A percentile compares a stretch with the other conserved stretches of the same genome.
phyloP scores from a whole-genome alignment of 2,888 invertebrate genomes.

The Idaea aversata region DNA sequence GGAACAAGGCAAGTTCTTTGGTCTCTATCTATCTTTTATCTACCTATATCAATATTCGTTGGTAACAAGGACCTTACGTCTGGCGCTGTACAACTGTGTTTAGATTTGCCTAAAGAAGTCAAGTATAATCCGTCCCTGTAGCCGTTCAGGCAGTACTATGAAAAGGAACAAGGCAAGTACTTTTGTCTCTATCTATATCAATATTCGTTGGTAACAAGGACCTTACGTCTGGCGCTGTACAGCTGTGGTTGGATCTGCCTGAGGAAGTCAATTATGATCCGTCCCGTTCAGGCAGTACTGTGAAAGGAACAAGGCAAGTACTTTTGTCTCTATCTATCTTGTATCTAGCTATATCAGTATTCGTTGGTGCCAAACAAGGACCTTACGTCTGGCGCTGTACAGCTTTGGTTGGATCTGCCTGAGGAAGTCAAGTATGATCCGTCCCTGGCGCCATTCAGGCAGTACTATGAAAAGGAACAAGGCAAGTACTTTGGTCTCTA shows the following conservation, averaged over 20 bases:
- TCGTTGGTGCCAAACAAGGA: slow-evolving; percentile 74
- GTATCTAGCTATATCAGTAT: no score
- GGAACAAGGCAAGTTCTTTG: slow-evolving; percentile 58
- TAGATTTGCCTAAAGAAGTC: no score
- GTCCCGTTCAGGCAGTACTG: slow-evolving; percentile 79
- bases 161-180: no score
- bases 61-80: no score
- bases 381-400: slow-evolving; percentile 80
- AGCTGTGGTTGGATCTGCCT: slow-evolving; percentile 83
- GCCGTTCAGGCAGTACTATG: no score
- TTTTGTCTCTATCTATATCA: no score
- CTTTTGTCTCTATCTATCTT: no score
- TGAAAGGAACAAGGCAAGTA: slow-evolving; percentile 71
- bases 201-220: slow-evolving; percentile 74
- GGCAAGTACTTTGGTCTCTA: slow-evolving; percentile 46
- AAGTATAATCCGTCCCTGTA: no score
- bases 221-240: slow-evolving; percentile 80
- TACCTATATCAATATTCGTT: no score
- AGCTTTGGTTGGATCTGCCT: slow-evolving; percentile 84
- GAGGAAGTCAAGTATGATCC: slow-evolving; percentile 84
- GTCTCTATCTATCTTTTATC: no score
- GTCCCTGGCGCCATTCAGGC: slow-evolving; percentile 80
- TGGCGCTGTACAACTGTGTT: no score
- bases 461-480: slow-evolving; percentile 73
- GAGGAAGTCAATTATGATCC: slow-evolving; percentile 84